Conservation (phyloP, 2,888 invertebrate species). For the Stictocephala bisonia region DNA sequence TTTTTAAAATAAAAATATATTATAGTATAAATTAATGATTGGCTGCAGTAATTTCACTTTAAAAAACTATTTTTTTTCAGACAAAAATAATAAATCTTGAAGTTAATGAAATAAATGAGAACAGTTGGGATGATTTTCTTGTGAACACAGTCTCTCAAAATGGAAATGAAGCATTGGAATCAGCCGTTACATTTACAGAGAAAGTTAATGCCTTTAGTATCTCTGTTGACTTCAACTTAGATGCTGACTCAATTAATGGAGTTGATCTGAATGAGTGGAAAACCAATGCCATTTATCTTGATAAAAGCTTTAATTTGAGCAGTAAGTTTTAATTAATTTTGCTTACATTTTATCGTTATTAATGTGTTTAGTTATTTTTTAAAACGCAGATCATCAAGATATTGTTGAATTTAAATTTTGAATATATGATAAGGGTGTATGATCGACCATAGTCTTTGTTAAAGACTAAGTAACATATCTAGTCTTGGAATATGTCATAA, state of each 20-base stretch:
- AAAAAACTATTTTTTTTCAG: background rate
- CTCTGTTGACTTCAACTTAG: constrained; percentile 11
- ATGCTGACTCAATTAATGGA: background rate
- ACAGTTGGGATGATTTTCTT: constrained; percentile 22
- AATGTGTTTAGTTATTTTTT: too few species aligned
- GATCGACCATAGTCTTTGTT: too few species aligned
- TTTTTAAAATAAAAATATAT: too few species aligned
- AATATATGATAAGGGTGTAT: too few species aligned
- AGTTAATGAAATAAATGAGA: background rate
- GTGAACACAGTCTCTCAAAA: background rate
- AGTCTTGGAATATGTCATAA: too few species aligned
- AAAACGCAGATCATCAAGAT: too few species aligned
- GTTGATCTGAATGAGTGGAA: constrained; percentile 1
- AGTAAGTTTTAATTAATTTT: constrained; percentile 5
- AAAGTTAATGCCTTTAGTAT: background rate
- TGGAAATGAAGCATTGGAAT: background rate
- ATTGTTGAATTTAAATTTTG: too few species aligned
- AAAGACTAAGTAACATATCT: too few species aligned
- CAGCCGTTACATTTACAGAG: background rate
- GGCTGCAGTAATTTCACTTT: too few species aligned
- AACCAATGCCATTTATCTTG: constrained; percentile 22
- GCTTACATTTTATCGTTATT: background rate
- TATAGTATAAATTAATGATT: too few species aligned
- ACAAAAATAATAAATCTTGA: background rate
- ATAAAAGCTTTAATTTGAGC: background rate